Conservation (phyloP, 30 jellyfish, hydroid and myxozoan genomes). For the Aurelia coerulea region DNA sequence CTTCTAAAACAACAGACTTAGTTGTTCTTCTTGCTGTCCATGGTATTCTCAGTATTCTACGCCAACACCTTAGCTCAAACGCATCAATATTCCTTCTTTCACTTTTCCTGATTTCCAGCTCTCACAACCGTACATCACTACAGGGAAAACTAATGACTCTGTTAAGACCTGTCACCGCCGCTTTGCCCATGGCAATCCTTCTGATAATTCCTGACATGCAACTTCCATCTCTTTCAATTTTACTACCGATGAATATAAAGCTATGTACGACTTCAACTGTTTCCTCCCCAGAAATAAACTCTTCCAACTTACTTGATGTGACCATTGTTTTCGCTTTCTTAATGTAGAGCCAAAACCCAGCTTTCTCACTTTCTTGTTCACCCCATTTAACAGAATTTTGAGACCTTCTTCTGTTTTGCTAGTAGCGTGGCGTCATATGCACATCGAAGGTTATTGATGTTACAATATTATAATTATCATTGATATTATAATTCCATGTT, state of each 20-base stretch:
- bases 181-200: background rate
- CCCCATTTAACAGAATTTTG: background rate
- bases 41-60: no score
- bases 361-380: background rate
- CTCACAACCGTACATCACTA: no score
- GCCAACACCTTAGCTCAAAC: no score
- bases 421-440: constrained; percentile 30
- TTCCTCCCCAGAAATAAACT: background rate
- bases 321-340: constrained; percentile 24
- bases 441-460: background rate
- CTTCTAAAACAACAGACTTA: no score
- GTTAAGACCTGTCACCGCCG: background rate
- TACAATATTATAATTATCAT: no score
- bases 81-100: no score
- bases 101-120: no score
- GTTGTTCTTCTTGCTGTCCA: background rate
- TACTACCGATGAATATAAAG: background rate
- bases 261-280: background rate
- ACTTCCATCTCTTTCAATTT: background rate
- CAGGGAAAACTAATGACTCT: background rate
- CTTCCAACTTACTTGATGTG: background rate
- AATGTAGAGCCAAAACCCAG: background rate
- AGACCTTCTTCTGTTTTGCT: constrained; percentile 3
- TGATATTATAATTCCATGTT: background rate
- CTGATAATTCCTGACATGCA: constrained; percentile 1